Evolutionary conservation across 2,888 invertebrate species (phyloP).

Genomic region (Thereva unica): DNA sequence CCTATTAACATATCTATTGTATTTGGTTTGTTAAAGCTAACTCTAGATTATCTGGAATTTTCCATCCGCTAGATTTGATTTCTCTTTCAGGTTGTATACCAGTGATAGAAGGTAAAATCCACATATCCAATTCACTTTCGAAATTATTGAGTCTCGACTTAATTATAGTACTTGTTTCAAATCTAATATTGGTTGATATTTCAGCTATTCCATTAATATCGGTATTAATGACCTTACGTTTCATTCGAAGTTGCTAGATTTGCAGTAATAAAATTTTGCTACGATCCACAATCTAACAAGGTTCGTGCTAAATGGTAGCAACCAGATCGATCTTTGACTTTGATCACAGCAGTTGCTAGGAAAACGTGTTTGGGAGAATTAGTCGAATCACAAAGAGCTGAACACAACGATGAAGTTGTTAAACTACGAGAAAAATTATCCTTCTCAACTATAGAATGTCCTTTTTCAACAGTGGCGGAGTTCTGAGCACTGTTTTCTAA

Average conservation of each 20-base stretch:
- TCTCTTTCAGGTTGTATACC: not conserved
- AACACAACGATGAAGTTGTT: too few relatives aligned
- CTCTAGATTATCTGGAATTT: not conserved
- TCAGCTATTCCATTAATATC: not conserved
- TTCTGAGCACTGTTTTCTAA: not conserved
- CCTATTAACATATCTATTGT: conserved; percentile 5
- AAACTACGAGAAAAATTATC: not conserved
- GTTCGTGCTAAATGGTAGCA: not conserved
- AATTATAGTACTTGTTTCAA: not conserved
- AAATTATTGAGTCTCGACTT: not conserved
- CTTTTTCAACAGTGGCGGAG: not conserved
- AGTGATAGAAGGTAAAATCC: not conserved
- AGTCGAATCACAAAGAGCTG: not conserved
- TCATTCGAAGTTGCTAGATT: not conserved
- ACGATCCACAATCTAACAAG: conserved; percentile 1
- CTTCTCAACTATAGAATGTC: too few relatives aligned
- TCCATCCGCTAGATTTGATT: not conserved
- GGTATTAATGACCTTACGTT: not conserved
- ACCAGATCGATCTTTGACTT: conserved; percentile 12
- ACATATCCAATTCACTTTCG: not conserved
- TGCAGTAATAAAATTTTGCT: conserved; percentile 2
- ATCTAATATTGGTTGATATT: not conserved
- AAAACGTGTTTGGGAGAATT: not conserved
- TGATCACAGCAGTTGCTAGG: not conserved
- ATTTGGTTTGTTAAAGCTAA: conserved; percentile 6